phyloP scores from a whole-genome alignment of 1,140 invertebrate species.

The Papilio glaucus region DNA sequence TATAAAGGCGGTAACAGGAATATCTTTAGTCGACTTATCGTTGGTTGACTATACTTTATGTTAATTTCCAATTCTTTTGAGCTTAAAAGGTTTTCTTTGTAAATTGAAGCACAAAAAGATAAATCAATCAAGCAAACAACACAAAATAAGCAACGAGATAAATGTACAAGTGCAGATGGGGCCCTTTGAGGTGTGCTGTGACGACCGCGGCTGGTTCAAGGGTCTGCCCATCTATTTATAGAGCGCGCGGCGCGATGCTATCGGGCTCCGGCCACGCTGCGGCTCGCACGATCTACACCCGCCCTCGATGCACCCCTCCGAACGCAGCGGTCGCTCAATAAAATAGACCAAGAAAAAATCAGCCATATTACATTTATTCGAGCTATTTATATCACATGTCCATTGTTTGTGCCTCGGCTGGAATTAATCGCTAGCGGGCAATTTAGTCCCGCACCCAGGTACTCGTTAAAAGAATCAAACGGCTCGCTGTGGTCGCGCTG shows the following conservation, averaged over 20 bases:
- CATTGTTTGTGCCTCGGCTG: slow-evolving; percentile 71
- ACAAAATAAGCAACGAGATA: slow-evolving; percentile 46
- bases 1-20: no score
- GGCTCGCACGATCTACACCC: slow-evolving; percentile 69
- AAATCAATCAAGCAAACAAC: slow-evolving; percentile 36
- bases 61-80: background rate
- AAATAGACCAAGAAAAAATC: slow-evolving; percentile 77
- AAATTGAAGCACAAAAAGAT: slow-evolving; percentile 5
- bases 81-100: slow-evolving; percentile 31
- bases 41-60: background rate
- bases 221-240: slow-evolving; percentile 80
- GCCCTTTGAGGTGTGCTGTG: slow-evolving; percentile 66
- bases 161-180: slow-evolving; percentile 61
- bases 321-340: slow-evolving; percentile 70
- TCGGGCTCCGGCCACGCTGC: slow-evolving; percentile 66
- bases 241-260: slow-evolving; percentile 75
- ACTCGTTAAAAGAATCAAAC: slow-evolving; percentile 65
- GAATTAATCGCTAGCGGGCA: slow-evolving; percentile 70
- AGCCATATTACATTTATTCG: slow-evolving; percentile 73
- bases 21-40: background rate
- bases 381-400: slow-evolving; percentile 77
- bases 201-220: slow-evolving; percentile 76
- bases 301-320: slow-evolving; percentile 74
- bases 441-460: slow-evolving; percentile 56
- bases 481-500: slow-evolving; percentile 51